Base-by-base conservation (phyloP, 2,888 invertebrate genomes). In the Gisinianus flammeolus region DNA sequence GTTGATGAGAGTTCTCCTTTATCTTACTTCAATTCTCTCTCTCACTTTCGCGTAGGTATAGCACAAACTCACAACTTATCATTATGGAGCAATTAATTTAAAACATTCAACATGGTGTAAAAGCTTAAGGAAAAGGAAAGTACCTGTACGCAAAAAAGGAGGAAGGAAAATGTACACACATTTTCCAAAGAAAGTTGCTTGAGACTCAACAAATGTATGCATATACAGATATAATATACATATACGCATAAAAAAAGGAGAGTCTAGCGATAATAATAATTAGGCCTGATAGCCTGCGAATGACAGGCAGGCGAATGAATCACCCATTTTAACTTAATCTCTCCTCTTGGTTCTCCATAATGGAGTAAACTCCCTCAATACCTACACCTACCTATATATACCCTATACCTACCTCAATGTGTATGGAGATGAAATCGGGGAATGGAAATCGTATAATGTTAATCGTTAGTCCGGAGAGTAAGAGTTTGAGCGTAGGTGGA, bases 261-360 rank as follows among this genome's bases (percentile, higher is more conserved):
- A 62, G 62, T 62, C 26, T 62, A 68, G 35, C 68, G 35, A 33
- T 68, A 33, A 68, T 67, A 31, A 31, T 35, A 68, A 68, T 68
- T 68, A 68, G 68, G 35, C 22, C 35, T 68, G 68, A 68, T 68
- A 68, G 35, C 22, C 22, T 68, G 68, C 8, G 24, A 68, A 68
- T 68, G 68, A 68, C 68, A n/a, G n/a, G n/a, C n/a, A n/a, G 68
- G 68, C 68, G 4, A 28, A 68, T 68, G 68, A 68, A 68, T 68
- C 68, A 68, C 24, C 68, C 68, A 31, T 68, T 33, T 68, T 26
- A 12, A 10, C 33, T 44, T 62, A 67, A 67, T 67, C 30, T 67
- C 19, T 67, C 31, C 56, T 56, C 56, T n/a, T 19, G 4, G 19
- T 56, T 56, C n/a, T 56, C 12, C 19, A 56, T 10, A 56, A 56